Conservation (phyloP, 2,888 invertebrate genomes). For the Drosophila buzzatii region DNA sequence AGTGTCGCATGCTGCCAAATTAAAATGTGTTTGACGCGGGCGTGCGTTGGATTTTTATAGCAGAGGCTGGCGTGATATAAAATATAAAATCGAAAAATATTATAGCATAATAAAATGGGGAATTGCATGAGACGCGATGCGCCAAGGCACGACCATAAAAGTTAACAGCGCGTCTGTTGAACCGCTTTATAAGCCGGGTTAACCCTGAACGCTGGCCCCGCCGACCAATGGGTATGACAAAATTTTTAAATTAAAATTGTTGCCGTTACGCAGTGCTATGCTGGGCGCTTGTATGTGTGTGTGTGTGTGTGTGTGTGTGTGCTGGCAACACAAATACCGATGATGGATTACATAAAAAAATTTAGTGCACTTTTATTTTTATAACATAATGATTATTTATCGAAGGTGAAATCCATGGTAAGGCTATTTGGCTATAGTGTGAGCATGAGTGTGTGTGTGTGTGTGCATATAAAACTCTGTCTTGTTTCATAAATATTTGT, state of each 20-base stretch:
- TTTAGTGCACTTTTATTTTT: constrained; percentile 70
- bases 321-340: constrained; percentile 50
- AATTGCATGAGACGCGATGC: constrained; percentile 44
- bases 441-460: neutral
- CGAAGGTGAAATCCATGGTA: constrained; percentile 44
- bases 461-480: neutral
- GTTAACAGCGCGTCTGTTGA: constrained; percentile 71
- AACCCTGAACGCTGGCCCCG: constrained; percentile 32
- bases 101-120: constrained; percentile 73
- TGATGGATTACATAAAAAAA: constrained; percentile 78
- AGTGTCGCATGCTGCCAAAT: constrained; percentile 44
- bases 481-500: constrained; percentile 11
- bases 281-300: neutral
- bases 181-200: constrained; percentile 68
- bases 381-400: constrained; percentile 69
- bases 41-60: constrained; percentile 41
- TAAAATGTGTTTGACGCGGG: constrained; percentile 38
- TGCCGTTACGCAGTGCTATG: constrained; percentile 17
- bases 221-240: constrained; percentile 68
- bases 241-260: constrained; percentile 78
- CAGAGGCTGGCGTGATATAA: constrained; percentile 53
- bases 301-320: constrained; percentile 19
- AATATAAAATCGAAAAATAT: constrained; percentile 78
- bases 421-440: constrained; percentile 21
- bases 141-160: constrained; percentile 62